Evolutionary conservation across 2,888 invertebrate genomes (phyloP).

Genomic region (Tubulanus polymorphus): DNA sequence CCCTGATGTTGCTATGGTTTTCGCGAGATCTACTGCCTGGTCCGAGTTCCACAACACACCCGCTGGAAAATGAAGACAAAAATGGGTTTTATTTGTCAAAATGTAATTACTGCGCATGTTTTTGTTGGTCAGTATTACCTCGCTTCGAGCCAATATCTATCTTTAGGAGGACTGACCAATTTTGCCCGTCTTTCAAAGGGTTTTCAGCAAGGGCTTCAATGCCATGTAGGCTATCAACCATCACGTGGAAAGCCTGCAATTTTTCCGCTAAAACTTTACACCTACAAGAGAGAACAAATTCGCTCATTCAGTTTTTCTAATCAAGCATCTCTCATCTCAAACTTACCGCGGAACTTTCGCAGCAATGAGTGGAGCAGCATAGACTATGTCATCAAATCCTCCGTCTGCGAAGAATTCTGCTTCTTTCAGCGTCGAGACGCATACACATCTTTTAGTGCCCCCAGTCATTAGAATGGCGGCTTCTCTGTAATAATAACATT

Average conservation of each 20-base stretch:
- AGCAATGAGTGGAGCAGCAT: conserved; percentile 38
- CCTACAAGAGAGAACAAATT: too few relatives aligned
- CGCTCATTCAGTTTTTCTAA: too few relatives aligned
- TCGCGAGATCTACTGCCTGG: conserved; percentile 21
- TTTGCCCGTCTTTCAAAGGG: conserved; percentile 27
- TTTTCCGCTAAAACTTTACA: conserved; percentile 25
- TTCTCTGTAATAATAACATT: conserved; percentile 44
- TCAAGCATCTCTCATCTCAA: too few relatives aligned
- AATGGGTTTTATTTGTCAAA: too few relatives aligned
- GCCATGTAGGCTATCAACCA: conserved; percentile 33
- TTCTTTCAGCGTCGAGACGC: conserved; percentile 48
- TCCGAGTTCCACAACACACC: conserved; percentile 52
- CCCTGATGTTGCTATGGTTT: conserved; percentile 1
- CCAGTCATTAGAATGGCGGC: conserved; percentile 41
- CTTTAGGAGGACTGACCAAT: conserved; percentile 47
- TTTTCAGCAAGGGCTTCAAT: conserved; percentile 20
- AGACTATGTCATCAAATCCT: conserved; percentile 53
- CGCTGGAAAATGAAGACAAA: conserved; percentile 14
- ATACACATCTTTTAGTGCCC: conserved; percentile 40
- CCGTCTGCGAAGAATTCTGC: conserved; percentile 45
- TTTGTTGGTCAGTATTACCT: too few relatives aligned
- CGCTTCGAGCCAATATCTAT: conserved; percentile 43
- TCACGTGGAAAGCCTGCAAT: conserved; percentile 40
- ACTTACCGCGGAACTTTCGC: conserved; percentile 35
- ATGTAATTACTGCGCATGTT: too few relatives aligned